Evolutionary conservation across 2,113 vertebrate species (phyloP).

Genomic region (Thunnus maccoyii): DNA sequence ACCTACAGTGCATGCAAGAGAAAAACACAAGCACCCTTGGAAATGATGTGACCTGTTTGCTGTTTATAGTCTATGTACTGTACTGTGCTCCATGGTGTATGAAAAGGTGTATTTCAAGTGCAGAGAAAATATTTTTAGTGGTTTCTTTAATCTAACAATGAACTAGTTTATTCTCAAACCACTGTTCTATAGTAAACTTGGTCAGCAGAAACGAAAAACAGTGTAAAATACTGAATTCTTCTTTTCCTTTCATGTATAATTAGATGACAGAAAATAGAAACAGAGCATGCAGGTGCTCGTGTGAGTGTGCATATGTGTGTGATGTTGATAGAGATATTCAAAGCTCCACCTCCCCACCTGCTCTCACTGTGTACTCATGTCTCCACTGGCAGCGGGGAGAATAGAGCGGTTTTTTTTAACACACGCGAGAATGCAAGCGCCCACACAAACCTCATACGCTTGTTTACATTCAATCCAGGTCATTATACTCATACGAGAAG

Average conservation of each 20-base stretch:
- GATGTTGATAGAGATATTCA: conserved; percentile 38
- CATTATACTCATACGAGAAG: background rate
- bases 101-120: conserved; percentile 3
- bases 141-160: conserved; percentile 23
- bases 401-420: conserved; percentile 1
- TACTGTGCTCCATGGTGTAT: background rate
- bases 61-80: conserved; percentile 1
- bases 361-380: conserved; percentile 41
- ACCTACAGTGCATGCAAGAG: background rate
- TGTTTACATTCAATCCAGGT: conserved; percentile 13
- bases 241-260: conserved; percentile 3
- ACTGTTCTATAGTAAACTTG: background rate
- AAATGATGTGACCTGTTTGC: background rate
- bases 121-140: background rate
- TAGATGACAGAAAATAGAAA: conserved; percentile 7
- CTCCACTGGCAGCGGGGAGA: conserved; percentile 1
- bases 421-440: conserved; percentile 4
- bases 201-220: background rate
- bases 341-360: conserved; percentile 65
- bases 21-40: background rate
- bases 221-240: conserved; percentile 7
- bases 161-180: conserved; percentile 26
- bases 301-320: background rate
- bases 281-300: conserved; percentile 26
- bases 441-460: background rate